Evolutionary conservation across 2,888 invertebrate species (phyloP), one percentile per base, ranked within the genome.

Genomic region (Enchytraeus crypticus): DNA sequence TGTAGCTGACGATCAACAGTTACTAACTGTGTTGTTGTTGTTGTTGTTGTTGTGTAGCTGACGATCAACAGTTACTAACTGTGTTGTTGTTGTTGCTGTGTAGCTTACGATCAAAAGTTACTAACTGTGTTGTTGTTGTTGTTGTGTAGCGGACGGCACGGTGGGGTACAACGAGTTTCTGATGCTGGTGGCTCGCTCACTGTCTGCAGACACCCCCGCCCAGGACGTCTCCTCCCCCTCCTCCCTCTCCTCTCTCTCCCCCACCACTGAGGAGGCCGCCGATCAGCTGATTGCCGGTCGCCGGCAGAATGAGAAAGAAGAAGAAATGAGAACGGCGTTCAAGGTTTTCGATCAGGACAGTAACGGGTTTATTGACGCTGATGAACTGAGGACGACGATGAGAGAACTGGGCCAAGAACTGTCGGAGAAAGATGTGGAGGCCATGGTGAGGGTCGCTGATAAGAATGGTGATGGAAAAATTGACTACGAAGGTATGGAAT

Each of bases 401-500:
- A 69, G 72, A 55, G 63, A 71, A 43, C 65, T 76, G 34, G 76
- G 76, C n/a, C 75, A 76, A 66, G 72, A 71, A 61, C 64, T 75
- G 30, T 70, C 71, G 14, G 75, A 75, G 34, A 73, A 73, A 0
- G 76, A 76, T 64, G 68, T 75, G 11, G 72, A 72, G 38, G 75
- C 71, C 45, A 76, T 76, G 76, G 74, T 76, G 62, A 67, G 69
- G 33, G 70, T 73, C 53, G 76, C 76, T 0, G 76, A 76, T 63
- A 64, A 73, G 43, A 75, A 76, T 61, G 74, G 74, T 0, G 76
- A 76, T 58, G 76, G 76, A 8, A 70, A 72, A 62, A 76, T 76
- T 64, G 75, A 76, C 61, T 74, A 71, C 63, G 73, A 74, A 59
- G 76, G 76, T 76, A 61, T 57, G 8, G 51, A 14, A 33, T 8